These are phyloP conservation scores for Diplogasteroides magnus DNA, from an alignment of 1,140 invertebrate genomes.

Conservation along the genomic window DNA sequence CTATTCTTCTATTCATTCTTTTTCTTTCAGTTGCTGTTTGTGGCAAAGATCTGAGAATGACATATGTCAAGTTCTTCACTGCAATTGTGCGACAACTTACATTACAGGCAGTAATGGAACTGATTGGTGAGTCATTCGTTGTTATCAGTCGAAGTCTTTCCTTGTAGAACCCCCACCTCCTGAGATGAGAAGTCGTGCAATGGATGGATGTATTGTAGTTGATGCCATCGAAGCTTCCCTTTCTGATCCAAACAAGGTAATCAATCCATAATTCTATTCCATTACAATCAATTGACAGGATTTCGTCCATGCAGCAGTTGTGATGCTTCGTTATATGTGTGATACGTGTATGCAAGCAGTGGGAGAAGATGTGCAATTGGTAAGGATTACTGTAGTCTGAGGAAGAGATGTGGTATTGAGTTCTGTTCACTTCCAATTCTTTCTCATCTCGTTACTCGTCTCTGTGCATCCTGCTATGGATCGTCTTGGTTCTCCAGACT, in stretches of 20 bases:
- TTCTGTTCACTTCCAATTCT: background rate
- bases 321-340: slow-evolving; percentile 18
- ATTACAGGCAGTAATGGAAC: slow-evolving; percentile 17
- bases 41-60: slow-evolving; percentile 7
- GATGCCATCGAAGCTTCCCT: slow-evolving; percentile 28
- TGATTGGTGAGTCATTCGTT: slow-evolving; percentile 19
- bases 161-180: too few species aligned
- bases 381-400: background rate
- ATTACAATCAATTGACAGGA: too few species aligned
- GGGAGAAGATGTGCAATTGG: background rate
- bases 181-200: background rate
- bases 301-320: slow-evolving; percentile 26
- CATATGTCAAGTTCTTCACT: slow-evolving; percentile 11
- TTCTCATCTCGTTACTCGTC: background rate
- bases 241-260: slow-evolving; percentile 18
- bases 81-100: slow-evolving; percentile 28
- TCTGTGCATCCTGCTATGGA: background rate
- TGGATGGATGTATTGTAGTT: slow-evolving; percentile 28
- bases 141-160: too few species aligned
- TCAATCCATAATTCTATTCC: too few species aligned
- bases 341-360: slow-evolving; percentile 11
- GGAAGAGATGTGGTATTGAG: background rate
- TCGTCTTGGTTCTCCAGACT: background rate
- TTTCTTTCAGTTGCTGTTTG: slow-evolving; percentile 15
- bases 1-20: slow-evolving; percentile 5